Conservation (phyloP, 2,888 invertebrate genomes). For the Silvanus unidentatus region DNA sequence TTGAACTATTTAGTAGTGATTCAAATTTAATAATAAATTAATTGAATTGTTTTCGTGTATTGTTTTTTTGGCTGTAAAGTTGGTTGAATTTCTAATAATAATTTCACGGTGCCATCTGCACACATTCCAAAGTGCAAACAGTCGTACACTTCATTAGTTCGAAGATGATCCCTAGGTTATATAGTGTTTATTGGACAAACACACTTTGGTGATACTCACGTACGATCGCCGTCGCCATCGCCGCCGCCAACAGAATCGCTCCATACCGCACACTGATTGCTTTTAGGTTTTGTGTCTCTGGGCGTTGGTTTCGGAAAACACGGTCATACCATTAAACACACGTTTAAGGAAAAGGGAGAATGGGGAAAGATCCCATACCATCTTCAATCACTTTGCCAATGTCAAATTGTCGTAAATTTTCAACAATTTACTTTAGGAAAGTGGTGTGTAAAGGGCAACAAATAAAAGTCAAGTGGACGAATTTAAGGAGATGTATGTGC, state of each 20-base stretch:
- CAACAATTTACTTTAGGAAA: constrained; percentile 7
- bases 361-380: not conserved
- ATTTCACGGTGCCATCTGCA: too few relatives aligned
- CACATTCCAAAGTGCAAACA: constrained; percentile 39
- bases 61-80: too few relatives aligned
- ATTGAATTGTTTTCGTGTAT: too few relatives aligned
- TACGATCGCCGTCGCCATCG: constrained; percentile 32
- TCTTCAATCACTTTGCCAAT: constrained; percentile 2
- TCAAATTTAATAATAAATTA: too few relatives aligned
- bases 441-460: too few relatives aligned
- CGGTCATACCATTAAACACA: too few relatives aligned
- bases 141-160: constrained; percentile 44
- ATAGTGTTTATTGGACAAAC: constrained; percentile 47
- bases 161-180: constrained; percentile 45
- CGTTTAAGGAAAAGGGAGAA: too few relatives aligned
- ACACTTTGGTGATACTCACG: constrained; percentile 39
- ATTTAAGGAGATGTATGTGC: too few relatives aligned
- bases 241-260: too few relatives aligned
- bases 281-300: constrained; percentile 18
- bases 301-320: constrained; percentile 13
- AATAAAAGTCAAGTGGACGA: too few relatives aligned
- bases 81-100: too few relatives aligned
- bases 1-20: too few relatives aligned
- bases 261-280: constrained; percentile 30
- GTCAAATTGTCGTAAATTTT: constrained; percentile 8